phyloP scores from a whole-genome alignment of 1,140 invertebrate species.

The Drusus annulatus region DNA sequence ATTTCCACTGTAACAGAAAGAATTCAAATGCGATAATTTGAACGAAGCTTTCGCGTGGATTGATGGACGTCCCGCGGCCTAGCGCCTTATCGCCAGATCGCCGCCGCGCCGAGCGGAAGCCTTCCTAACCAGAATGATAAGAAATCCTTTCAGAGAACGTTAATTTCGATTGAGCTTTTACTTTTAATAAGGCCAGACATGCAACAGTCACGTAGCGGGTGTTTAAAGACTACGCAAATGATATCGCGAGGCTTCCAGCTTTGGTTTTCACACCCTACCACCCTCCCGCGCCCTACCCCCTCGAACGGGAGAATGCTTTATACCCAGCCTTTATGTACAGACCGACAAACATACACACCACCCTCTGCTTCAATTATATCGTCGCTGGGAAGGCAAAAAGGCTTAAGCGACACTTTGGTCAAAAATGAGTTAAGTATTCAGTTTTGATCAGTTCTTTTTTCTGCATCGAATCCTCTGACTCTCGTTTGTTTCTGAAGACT shows the following conservation, averaged over 20 bases:
- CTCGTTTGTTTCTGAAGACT: too few relatives aligned
- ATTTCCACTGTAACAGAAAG: neutral
- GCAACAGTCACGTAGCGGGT: constrained; percentile 26
- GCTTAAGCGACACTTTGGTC: too few relatives aligned
- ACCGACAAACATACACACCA: too few relatives aligned
- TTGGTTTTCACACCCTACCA: neutral
- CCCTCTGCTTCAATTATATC: too few relatives aligned
- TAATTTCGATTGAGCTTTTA: constrained; percentile 31
- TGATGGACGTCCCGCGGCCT: constrained; percentile 4
- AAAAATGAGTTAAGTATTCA: too few relatives aligned
- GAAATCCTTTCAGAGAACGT: constrained; percentile 7
- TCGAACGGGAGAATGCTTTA: too few relatives aligned
- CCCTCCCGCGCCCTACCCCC: neutral
- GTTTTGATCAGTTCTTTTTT: too few relatives aligned
- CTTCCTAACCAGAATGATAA: constrained; percentile 23
- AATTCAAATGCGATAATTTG: neutral
- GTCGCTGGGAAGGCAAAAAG: too few relatives aligned
- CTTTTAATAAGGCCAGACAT: constrained; percentile 38
- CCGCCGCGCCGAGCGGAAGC: neutral
- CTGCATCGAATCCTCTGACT: too few relatives aligned
- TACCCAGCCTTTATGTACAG: too few relatives aligned
- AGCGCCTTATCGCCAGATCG: neutral
- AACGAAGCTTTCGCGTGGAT: neutral
- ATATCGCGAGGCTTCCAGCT: neutral
- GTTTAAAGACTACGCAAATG: constrained; percentile 1